phyloP scores from a whole-genome alignment of 2,888 invertebrate species.

The Empis stercorea region DNA sequence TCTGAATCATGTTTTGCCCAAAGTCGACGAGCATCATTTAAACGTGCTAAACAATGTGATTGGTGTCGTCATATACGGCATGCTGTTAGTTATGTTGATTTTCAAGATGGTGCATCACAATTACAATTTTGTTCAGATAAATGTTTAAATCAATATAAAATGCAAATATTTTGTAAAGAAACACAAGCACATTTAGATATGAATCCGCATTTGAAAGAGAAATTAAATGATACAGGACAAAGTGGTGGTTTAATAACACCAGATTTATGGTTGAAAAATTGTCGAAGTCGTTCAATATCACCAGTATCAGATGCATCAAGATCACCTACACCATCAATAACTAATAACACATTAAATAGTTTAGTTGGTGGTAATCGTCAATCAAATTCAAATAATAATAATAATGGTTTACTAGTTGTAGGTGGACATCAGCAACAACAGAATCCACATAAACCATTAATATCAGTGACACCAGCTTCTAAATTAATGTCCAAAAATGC shows the following conservation, averaged over 20 bases:
- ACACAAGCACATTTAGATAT: constrained; percentile 84
- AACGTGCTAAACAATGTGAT: constrained; percentile 82
- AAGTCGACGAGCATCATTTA: constrained; percentile 77
- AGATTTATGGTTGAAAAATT: constrained; percentile 79
- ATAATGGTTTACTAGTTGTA: background rate
- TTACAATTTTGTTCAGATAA: constrained; percentile 86
- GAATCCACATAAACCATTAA: constrained; percentile 41
- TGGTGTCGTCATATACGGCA: constrained; percentile 87
- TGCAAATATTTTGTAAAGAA: constrained; percentile 92
- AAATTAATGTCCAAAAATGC: constrained; percentile 43
- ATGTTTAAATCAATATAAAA: constrained; percentile 91
- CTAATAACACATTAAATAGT: constrained; percentile 5
- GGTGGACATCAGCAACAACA: constrained; percentile 14
- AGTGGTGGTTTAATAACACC: constrained; percentile 61
- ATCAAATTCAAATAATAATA: background rate
- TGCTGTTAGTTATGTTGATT: constrained; percentile 83
- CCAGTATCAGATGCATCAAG: constrained; percentile 44
- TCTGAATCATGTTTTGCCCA: constrained; percentile 85
- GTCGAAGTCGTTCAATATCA: constrained; percentile 51
- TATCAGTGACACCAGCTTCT: constrained; percentile 51
- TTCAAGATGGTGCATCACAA: constrained; percentile 81
- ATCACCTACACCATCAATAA: constrained; percentile 36
- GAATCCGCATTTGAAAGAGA: constrained; percentile 55
- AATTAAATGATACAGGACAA: constrained; percentile 26
- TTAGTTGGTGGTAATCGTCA: background rate